phyloP scores from a whole-genome alignment of 2,888 invertebrate species.

The Calameuta pallipes region DNA sequence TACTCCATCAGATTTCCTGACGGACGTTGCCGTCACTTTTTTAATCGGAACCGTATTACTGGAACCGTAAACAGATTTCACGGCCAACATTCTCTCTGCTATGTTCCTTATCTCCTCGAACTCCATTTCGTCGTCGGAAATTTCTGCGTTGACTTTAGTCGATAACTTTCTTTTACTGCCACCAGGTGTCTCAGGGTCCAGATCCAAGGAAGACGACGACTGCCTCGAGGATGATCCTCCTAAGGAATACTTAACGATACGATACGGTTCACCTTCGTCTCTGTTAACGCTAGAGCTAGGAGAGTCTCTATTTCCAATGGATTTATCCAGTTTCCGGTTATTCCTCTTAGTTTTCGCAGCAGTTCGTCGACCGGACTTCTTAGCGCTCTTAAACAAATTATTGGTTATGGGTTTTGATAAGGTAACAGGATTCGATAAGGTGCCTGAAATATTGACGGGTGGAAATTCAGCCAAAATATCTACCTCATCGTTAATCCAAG shows the following conservation, averaged over 20 bases:
- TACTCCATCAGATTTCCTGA: background rate
- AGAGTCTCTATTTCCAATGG: background rate
- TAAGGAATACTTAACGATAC: background rate
- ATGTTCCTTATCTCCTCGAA: constrained; percentile 22
- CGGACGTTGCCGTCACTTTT: background rate
- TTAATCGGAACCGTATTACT: constrained; percentile 12
- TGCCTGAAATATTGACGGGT: constrained; percentile 47
- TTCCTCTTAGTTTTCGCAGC: background rate
- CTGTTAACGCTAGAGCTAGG: background rate
- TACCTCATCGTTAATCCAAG: constrained; percentile 28
- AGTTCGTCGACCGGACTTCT: background rate
- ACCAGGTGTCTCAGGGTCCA: background rate
- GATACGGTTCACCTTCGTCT: background rate
- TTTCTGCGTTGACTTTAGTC: background rate
- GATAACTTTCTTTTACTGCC: background rate
- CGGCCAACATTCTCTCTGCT: constrained; percentile 18
- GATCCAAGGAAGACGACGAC: background rate
- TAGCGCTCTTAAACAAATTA: background rate
- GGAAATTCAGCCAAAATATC: constrained; percentile 49
- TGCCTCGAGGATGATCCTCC: background rate
- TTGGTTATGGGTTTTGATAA: background rate
- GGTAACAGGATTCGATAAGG: constrained; percentile 35
- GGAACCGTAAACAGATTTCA: constrained; percentile 24
- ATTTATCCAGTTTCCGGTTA: background rate
- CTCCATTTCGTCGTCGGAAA: constrained; percentile 26